phyloP scores from a whole-genome alignment of 2,888 invertebrate genomes.

The Cremastinae sp. region DNA sequence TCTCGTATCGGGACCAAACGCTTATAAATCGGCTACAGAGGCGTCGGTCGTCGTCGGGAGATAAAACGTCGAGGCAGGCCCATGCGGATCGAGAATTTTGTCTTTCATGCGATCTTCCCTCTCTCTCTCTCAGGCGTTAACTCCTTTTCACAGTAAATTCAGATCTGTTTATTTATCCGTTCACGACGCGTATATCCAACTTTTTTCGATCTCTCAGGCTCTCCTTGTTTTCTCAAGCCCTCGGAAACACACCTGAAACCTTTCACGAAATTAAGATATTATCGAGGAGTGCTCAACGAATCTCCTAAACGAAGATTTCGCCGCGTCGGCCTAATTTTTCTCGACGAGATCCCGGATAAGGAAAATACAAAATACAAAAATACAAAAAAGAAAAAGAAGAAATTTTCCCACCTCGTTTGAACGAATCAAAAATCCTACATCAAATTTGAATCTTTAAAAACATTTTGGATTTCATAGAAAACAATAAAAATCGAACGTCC shows the following conservation, averaged over 20 bases:
- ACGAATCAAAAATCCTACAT: no score
- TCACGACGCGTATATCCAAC: slow-evolving; percentile 19
- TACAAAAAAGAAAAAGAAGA: no score
- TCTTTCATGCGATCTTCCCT: slow-evolving; percentile 18
- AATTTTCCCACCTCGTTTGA: no score
- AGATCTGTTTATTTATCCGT: slow-evolving; percentile 42
- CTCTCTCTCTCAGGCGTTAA: slow-evolving; percentile 4
- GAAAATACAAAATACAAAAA: no score
- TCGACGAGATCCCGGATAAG: no score
- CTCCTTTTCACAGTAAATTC: not conserved
- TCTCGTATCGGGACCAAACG: slow-evolving; percentile 74
- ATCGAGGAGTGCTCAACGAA: not conserved
- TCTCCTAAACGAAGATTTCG: not conserved
- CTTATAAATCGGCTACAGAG: slow-evolving; percentile 77
- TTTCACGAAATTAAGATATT: no score
- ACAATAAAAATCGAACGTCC: no score
- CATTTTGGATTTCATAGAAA: slow-evolving; percentile 48
- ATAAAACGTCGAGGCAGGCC: slow-evolving; percentile 67
- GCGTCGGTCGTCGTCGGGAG: slow-evolving; percentile 67
- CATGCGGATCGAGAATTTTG: slow-evolving; percentile 51
- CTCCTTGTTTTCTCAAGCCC: not conserved
- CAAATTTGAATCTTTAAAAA: slow-evolving; percentile 15
- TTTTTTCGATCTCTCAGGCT: no score
- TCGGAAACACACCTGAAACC: slow-evolving; percentile 37
- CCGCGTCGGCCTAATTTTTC: no score